phyloP scores from a whole-genome alignment of 92 coral and sea anemone genomes.

The Bergia sp. region DNA sequence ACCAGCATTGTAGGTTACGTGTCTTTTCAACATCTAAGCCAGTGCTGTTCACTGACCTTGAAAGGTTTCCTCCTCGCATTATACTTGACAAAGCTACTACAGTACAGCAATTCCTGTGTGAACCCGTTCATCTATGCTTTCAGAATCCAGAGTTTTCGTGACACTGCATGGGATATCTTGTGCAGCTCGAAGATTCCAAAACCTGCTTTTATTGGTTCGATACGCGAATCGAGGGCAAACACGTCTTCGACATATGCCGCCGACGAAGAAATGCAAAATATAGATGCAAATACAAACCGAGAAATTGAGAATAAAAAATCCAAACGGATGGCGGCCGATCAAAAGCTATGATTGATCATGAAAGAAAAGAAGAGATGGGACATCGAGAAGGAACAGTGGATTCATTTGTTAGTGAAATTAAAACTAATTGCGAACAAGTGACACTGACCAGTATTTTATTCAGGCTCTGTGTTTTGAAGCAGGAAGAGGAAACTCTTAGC shows the following conservation, averaged over 20 bases:
- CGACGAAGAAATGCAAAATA: neutral
- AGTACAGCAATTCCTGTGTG: constrained; percentile 25
- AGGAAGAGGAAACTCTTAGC: too few relatives aligned
- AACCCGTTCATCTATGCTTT: constrained; percentile 13
- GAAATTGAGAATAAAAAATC: neutral
- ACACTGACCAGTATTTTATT: too few relatives aligned
- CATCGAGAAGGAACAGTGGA: too few relatives aligned
- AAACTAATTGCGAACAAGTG: too few relatives aligned
- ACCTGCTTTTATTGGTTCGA: neutral
- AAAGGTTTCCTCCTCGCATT: neutral
- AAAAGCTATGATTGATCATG: neutral
- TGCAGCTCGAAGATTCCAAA: neutral
- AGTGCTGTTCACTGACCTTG: neutral
- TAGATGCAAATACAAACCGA: neutral
- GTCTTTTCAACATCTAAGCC: neutral
- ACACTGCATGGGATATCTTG: neutral
- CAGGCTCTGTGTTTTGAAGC: too few relatives aligned
- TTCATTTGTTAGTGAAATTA: too few relatives aligned
- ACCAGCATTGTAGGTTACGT: neutral
- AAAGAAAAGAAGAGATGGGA: too few relatives aligned
- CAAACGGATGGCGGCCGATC: neutral
- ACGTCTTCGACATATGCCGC: neutral
- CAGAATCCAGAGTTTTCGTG: constrained; percentile 5
- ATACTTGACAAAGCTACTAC: neutral
- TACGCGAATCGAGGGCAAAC: neutral